phyloP scores from a whole-genome alignment of 2,113 vertebrate species.

The Pseudopipra pipra region DNA sequence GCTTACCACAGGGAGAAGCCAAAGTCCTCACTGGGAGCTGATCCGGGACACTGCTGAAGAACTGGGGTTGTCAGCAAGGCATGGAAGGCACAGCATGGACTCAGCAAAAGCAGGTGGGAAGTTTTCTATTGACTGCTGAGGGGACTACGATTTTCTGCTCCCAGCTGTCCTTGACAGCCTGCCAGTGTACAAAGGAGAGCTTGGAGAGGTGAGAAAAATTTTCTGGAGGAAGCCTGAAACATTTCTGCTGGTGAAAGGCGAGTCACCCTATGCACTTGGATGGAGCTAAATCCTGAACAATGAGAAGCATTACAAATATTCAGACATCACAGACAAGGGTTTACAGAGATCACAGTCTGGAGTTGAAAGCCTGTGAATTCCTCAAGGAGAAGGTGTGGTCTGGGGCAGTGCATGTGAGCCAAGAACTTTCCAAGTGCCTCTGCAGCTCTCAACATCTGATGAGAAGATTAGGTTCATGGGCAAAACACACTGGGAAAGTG shows the following conservation, averaged over 20 bases:
- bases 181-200: not conserved
- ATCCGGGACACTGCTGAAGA: not conserved
- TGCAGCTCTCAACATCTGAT: slow-evolving; percentile 18
- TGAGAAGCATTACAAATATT: slow-evolving; percentile 54
- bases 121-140: not conserved
- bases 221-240: not conserved
- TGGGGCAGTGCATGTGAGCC: not conserved
- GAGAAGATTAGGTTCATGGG: slow-evolving; percentile 11
- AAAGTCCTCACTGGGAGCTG: accelerated
- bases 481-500: not conserved
- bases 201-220: not conserved
- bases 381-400: slow-evolving; percentile 60
- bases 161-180: not conserved
- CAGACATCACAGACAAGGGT: slow-evolving; percentile 43
- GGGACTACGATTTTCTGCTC: not conserved
- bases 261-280: not conserved
- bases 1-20: not conserved
- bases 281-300: not conserved
- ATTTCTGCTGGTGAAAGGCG: not conserved
- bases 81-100: not conserved
- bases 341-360: slow-evolving; percentile 38
- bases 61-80: accelerated
- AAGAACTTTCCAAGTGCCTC: slow-evolving; percentile 36
- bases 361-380: slow-evolving; percentile 64
- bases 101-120: not conserved